These are phyloP conservation scores for Xenopus laevis DNA, from an alignment of 2,113 vertebrate species.

Conservation along the genomic window DNA sequence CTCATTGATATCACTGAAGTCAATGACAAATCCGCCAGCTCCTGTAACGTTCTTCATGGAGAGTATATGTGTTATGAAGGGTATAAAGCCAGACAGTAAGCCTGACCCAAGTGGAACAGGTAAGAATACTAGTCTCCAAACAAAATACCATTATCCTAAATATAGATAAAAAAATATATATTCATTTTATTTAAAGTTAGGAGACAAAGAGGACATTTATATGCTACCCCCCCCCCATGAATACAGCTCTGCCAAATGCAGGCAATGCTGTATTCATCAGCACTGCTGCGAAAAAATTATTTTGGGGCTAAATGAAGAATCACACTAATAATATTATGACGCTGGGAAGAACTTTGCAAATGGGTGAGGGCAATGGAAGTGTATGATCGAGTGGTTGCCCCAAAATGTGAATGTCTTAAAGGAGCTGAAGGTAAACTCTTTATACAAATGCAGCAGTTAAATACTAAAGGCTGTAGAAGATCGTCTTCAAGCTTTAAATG, in stretches of 20 bases:
- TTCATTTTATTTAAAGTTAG: no score
- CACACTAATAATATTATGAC: no score
- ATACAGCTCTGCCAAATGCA: no score
- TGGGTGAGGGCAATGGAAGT: slow-evolving; percentile 91
- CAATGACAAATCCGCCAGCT: slow-evolving; percentile 87
- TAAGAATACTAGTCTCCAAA: slow-evolving; percentile 41
- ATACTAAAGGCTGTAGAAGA: slow-evolving; percentile 77
- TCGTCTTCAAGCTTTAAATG: slow-evolving; percentile 73
- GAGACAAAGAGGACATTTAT: no score
- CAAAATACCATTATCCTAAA: no score
- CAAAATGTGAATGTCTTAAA: slow-evolving; percentile 73
- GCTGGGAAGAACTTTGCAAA: slow-evolving; percentile 87
- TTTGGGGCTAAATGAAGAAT: no score
- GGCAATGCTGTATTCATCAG: no score
- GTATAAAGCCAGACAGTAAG: slow-evolving; percentile 81
- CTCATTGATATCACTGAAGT: slow-evolving; percentile 89
- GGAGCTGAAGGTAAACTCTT: slow-evolving; percentile 70
- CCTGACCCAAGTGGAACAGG: slow-evolving; percentile 82
- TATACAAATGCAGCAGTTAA: slow-evolving; percentile 73
- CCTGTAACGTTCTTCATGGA: slow-evolving; percentile 91
- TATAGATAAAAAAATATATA: no score
- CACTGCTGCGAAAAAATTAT: no score
- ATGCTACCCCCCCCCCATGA: no score
- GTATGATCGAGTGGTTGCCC: slow-evolving; percentile 84
- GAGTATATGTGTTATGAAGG: slow-evolving; percentile 89